A percentile compares a stretch with the other conserved stretches of the same genome.
Evolutionary conservation across 2,888 invertebrate species (phyloP).

Genomic region (Caprella mutica): DNA sequence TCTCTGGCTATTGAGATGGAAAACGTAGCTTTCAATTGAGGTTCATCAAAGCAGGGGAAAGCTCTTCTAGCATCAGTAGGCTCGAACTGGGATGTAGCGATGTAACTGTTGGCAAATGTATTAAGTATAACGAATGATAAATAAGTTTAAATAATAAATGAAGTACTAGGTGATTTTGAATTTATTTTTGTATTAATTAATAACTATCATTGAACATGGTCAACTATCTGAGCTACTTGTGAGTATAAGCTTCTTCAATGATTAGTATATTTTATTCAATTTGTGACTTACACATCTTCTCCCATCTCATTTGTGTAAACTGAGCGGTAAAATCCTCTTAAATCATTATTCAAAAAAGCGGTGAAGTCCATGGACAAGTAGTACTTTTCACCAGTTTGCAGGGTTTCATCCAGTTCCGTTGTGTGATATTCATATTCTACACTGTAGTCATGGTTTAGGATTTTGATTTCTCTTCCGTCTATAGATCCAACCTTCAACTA

Average conservation of each 20-base stretch:
- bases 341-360: constrained; percentile 59
- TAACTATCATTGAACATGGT: too few species aligned
- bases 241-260: too few species aligned
- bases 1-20: constrained; percentile 57
- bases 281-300: constrained; percentile 44
- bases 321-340: constrained; percentile 73
- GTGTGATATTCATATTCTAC: constrained; percentile 54
- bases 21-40: constrained; percentile 58
- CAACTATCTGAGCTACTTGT: too few species aligned
- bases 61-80: constrained; percentile 45
- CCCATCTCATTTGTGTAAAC: constrained; percentile 48
- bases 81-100: constrained; percentile 42
- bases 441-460: constrained; percentile 14
- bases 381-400: constrained; percentile 53
- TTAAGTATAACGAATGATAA: too few species aligned
- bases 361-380: constrained; percentile 55
- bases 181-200: too few species aligned
- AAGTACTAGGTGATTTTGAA: too few species aligned
- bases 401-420: constrained; percentile 49
- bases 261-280: constrained; percentile 32
- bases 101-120: constrained; percentile 36
- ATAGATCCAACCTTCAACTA: too few species aligned
- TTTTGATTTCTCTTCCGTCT: not conserved
- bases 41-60: constrained; percentile 82
- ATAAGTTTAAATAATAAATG: too few species aligned